Percentiles rank a stretch among this genome's conserved stretches.
Evolutionary conservation across 2,888 invertebrate species (phyloP).

Genomic region (Eugnorisma glareosa): DNA sequence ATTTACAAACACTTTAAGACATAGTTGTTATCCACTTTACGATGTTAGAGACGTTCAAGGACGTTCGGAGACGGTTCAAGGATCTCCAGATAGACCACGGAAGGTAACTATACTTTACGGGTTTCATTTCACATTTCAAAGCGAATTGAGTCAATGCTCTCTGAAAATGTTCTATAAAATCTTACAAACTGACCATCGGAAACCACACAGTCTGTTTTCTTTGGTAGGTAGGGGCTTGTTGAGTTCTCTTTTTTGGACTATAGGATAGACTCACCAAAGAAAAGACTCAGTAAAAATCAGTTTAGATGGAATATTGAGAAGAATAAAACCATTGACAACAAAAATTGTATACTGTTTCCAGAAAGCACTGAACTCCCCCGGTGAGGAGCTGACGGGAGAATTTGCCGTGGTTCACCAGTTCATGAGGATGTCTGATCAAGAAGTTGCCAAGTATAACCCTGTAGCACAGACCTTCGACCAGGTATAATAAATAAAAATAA

Average conservation of each 20-base stretch:
- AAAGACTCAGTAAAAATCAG: neutral
- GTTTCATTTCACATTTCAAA: neutral
- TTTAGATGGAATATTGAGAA: neutral
- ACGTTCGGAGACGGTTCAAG: neutral
- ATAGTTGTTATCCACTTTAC: neutral
- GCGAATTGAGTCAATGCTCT: neutral
- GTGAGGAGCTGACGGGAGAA: conserved; percentile 91
- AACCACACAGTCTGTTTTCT: neutral
- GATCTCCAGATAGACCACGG: neutral
- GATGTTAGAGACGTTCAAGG: neutral
- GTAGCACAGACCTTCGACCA: conserved; percentile 75
- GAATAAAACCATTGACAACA: neutral
- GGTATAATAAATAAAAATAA: too few relatives aligned
- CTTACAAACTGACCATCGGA: neutral
- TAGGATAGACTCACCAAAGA: neutral
- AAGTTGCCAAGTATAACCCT: conserved; percentile 84
- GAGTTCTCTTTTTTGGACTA: neutral
- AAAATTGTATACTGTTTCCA: conserved; percentile 72
- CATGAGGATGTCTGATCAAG: conserved; percentile 93
- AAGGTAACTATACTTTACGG: neutral
- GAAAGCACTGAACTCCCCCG: conserved; percentile 89
- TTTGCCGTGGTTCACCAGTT: conserved; percentile 93
- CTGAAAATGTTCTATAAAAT: neutral
- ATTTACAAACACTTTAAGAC: neutral
- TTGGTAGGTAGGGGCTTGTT: neutral